A percentile compares a stretch with the other conserved stretches of the same genome.
These are phyloP conservation scores for Dinocampus coccinellae DNA, from an alignment of 2,888 invertebrate species.

Conservation along the genomic window DNA sequence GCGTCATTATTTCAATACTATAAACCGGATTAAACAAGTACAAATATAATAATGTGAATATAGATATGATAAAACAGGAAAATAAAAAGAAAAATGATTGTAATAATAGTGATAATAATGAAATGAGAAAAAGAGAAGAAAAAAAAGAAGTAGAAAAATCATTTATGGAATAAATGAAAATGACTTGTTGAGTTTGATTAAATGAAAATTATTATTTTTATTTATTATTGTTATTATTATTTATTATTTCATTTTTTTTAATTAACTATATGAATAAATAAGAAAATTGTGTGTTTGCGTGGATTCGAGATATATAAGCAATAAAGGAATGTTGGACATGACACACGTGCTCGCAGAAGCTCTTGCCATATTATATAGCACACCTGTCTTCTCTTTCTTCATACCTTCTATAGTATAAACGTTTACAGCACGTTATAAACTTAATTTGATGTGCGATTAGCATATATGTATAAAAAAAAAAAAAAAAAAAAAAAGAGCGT, in stretches of 20 bases:
- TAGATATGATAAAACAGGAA: background rate
- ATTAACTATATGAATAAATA: background rate
- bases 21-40: background rate
- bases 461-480: slow-evolving; percentile 47
- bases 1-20: background rate
- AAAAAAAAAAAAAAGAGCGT: too few species aligned
- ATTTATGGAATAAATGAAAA: background rate
- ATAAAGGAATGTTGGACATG: slow-evolving; percentile 30
- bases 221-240: too few species aligned
- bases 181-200: background rate
- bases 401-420: slow-evolving; percentile 54
- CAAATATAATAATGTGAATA: background rate
- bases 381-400: slow-evolving; percentile 31
- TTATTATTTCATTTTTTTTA: background rate
- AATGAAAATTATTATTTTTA: background rate
- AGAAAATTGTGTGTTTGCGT: background rate
- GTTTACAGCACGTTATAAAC: slow-evolving; percentile 66
- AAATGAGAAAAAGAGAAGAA: background rate
- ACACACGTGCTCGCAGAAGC: slow-evolving; percentile 30
- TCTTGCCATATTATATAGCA: slow-evolving; percentile 18
- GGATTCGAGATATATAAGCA: slow-evolving; percentile 9
- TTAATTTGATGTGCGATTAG: slow-evolving; percentile 68
- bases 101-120: too few species aligned
- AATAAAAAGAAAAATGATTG: too few species aligned
- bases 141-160: too few species aligned